These are phyloP conservation scores for Lethrus apterus DNA, from an alignment of 1,140 invertebrate species.

Conservation along the genomic window DNA sequence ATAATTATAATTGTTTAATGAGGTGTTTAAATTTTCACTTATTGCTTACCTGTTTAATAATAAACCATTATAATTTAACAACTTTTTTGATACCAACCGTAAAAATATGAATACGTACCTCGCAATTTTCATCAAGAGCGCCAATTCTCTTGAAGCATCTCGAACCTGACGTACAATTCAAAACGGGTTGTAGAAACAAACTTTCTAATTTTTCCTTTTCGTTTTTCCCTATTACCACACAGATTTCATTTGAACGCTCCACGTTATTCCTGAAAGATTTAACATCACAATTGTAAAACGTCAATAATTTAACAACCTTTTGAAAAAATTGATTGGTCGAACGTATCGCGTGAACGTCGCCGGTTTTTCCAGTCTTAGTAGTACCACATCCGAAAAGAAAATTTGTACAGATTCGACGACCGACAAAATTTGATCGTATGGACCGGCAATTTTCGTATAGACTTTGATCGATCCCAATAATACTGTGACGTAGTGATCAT, in stretches of 20 bases:
- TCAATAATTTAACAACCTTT: slow-evolving; percentile 39
- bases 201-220: slow-evolving; percentile 38
- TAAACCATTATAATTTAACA: no score
- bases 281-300: neutral
- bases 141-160: slow-evolving; percentile 44
- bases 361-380: slow-evolving; percentile 52
- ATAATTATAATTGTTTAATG: no score
- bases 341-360: slow-evolving; percentile 53
- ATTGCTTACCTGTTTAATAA: no score
- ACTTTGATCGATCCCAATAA: slow-evolving; percentile 56
- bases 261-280: slow-evolving; percentile 1
- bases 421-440: slow-evolving; percentile 57
- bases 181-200: slow-evolving; percentile 36
- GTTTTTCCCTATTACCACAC: slow-evolving; percentile 46
- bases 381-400: slow-evolving; percentile 44
- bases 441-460: slow-evolving; percentile 49
- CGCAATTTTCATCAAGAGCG: neutral
- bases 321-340: slow-evolving; percentile 47
- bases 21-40: no score
- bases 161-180: slow-evolving; percentile 45
- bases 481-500: slow-evolving; percentile 52
- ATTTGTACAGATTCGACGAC: slow-evolving; percentile 49
- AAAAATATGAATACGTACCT: slow-evolving; percentile 22
- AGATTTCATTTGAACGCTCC: slow-evolving; percentile 39
- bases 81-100: no score